These are phyloP conservation scores for Elgaria multicarinata DNA, from an alignment of 2,113 vertebrate species.

Conservation along the genomic window DNA sequence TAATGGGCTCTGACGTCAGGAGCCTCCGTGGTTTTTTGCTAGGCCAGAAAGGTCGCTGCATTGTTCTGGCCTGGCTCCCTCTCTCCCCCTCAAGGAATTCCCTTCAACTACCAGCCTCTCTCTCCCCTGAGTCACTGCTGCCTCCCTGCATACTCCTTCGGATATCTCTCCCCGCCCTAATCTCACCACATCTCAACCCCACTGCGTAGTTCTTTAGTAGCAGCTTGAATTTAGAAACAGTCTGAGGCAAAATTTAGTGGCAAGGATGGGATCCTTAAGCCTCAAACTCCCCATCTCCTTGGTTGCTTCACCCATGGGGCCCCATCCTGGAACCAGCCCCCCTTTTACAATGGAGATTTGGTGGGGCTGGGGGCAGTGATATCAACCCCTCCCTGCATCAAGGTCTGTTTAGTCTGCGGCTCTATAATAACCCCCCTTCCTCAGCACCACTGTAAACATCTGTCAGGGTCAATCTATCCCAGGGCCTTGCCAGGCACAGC, in stretches of 20 bases:
- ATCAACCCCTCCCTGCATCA: background rate
- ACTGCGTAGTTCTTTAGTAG: background rate
- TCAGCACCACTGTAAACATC: constrained; percentile 43
- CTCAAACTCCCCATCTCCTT: background rate
- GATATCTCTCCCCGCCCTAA: background rate
- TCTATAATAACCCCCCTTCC: constrained; percentile 32
- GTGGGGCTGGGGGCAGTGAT: background rate
- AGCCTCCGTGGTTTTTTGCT: constrained; percentile 43
- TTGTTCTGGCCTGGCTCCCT: background rate
- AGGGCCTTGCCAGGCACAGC: constrained; percentile 10
- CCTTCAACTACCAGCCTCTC: constrained; percentile 1
- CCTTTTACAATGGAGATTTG: background rate
- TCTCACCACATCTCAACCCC: background rate
- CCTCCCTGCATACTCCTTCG: background rate
- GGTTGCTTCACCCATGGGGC: background rate
- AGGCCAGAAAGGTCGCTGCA: constrained; percentile 42
- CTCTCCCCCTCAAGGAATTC: constrained; percentile 7
- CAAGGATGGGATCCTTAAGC: background rate
- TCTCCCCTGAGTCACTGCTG: constrained; percentile 2
- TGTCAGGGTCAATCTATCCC: constrained; percentile 43
- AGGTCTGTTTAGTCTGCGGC: constrained; percentile 48
- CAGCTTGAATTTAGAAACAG: background rate
- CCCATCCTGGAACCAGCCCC: background rate
- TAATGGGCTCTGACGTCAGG: constrained; percentile 55
- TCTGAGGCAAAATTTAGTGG: background rate